phyloP scores from a whole-genome alignment of 2,113 vertebrate genomes.

The Passer domesticus region DNA sequence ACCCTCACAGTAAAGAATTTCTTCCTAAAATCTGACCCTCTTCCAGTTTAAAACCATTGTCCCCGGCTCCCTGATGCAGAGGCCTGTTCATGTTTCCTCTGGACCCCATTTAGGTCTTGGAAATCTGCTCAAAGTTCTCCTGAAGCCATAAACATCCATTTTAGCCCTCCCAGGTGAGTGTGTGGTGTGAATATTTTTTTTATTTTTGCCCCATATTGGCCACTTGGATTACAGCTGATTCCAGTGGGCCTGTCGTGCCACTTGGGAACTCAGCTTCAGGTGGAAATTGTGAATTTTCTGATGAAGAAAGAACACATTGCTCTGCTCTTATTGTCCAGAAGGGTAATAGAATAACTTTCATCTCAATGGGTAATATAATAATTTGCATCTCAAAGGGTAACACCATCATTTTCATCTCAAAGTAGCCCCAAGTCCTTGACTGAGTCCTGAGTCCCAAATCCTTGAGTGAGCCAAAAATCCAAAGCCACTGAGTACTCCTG shows the following conservation, averaged over 20 bases:
- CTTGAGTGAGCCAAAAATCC: background rate
- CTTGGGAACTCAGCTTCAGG: rapidly evolving
- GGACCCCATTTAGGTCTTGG: background rate
- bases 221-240: background rate
- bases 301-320: background rate
- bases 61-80: background rate
- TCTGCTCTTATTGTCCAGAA: background rate
- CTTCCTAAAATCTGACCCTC: background rate
- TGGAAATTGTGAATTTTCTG: background rate
- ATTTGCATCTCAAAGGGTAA: background rate
- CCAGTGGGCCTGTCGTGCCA: background rate
- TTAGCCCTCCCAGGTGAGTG: background rate
- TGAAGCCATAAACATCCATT: background rate
- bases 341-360: background rate
- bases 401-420: too few relatives aligned
- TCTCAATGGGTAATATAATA: background rate
- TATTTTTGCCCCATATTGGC: too few relatives aligned
- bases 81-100: background rate
- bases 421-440: background rate
- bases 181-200: background rate
- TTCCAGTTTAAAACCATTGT: background rate
- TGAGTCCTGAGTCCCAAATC: background rate
- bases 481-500: background rate
- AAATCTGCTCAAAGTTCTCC: background rate
- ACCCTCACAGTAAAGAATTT: background rate